A percentile compares a stretch with the other conserved stretches of the same genome.
These are phyloP conservation scores for Drosophila dunni DNA, from an alignment of 1,140 invertebrate species.

Conservation along the genomic window DNA sequence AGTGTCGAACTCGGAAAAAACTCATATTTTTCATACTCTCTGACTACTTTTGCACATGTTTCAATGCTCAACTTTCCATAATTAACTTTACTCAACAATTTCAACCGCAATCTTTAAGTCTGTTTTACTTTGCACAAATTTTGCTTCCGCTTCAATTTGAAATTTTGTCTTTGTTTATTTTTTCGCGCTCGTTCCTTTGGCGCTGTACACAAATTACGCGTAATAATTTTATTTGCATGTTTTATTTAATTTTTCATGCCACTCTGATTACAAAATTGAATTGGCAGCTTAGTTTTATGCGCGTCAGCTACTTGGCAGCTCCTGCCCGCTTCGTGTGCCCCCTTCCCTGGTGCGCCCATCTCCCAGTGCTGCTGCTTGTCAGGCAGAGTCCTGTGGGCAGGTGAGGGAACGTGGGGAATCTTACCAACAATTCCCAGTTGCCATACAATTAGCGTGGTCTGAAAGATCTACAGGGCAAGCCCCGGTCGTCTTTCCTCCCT, in stretches of 20 bases:
- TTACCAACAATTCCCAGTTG: slow-evolving; percentile 52
- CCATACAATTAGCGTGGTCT: slow-evolving; percentile 75
- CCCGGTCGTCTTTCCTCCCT: neutral
- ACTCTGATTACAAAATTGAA: slow-evolving; percentile 82
- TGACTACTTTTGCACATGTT: too few species aligned
- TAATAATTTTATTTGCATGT: slow-evolving; percentile 83
- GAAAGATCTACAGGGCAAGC: slow-evolving; percentile 37
- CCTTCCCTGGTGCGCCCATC: neutral
- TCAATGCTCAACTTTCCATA: neutral
- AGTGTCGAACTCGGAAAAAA: too few species aligned
- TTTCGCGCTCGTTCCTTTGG: slow-evolving; percentile 13
- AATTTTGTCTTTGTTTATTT: slow-evolving; percentile 1
- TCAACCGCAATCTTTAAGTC: slow-evolving; percentile 23
- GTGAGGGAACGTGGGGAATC: slow-evolving; percentile 37
- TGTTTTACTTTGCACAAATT: slow-evolving; percentile 15
- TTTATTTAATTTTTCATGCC: slow-evolving; percentile 83
- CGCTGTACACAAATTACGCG: slow-evolving; percentile 75
- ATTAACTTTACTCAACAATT: slow-evolving; percentile 2
- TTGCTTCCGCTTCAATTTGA: slow-evolving; percentile 25
- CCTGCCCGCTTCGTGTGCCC: neutral
- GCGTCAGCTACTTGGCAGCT: slow-evolving; percentile 59
- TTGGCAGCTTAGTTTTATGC: slow-evolving; percentile 80
- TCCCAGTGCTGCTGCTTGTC: neutral
- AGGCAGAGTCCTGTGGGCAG: slow-evolving; percentile 18
- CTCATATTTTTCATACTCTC: too few species aligned